A percentile compares a stretch with the other conserved stretches of the same genome.
Conservation (phyloP, 2,113 vertebrate genomes). For the Zosterops japonicus region DNA sequence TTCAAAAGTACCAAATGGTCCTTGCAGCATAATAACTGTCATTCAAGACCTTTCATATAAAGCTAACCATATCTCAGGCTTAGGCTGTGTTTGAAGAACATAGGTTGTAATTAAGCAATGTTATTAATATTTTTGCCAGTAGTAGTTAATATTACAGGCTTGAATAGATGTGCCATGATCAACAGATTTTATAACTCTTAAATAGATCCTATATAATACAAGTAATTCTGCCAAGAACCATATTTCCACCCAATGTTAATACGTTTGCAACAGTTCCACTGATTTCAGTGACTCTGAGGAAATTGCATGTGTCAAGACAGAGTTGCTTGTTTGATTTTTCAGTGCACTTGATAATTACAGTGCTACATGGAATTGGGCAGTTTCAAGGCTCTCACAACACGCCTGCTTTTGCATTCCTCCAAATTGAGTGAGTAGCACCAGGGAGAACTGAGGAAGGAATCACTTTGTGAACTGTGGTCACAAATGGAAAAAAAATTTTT, state of each 20-base stretch:
- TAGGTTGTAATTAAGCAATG: neutral
- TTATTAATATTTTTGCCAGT: neutral
- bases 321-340: neutral
- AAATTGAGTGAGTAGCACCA: neutral
- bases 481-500: neutral
- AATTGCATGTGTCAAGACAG: accelerated
- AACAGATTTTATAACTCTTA: neutral
- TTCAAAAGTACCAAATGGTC: neutral
- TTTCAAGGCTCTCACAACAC: neutral
- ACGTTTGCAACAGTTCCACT: neutral
- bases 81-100: neutral
- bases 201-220: neutral
- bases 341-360: neutral
- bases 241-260: neutral
- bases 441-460: neutral
- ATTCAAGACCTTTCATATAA: neutral
- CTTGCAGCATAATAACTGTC: neutral
- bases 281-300: neutral
- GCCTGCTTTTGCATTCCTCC: neutral
- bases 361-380: neutral
- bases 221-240: neutral
- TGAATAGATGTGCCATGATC: neutral
- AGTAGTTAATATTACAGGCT: neutral
- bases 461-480: neutral
- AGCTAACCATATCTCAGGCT: neutral